Evolutionary conservation across 2,888 invertebrate genomes (phyloP), one percentile per base, ranked within the genome.

Genomic region (Tenthredo amoena): DNA sequence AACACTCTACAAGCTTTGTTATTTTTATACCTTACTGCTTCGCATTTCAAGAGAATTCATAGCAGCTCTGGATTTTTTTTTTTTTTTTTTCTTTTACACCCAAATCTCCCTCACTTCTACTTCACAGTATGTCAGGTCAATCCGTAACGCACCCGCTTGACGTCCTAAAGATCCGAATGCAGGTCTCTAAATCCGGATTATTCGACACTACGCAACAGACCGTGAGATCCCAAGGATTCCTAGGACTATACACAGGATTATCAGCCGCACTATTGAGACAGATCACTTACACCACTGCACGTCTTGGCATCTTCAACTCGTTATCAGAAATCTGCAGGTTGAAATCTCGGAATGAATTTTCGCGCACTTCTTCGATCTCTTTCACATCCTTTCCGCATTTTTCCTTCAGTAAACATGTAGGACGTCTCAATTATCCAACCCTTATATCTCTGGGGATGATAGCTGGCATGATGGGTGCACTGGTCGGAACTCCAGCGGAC

Each of bases 141-240:
- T 89, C 92, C 34, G 93, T 95, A 90, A 96, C 96, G n/a, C 96
- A 96, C 90, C 96, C 96, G 0, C 91, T 96, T 88, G 96, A 96
- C 92, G 92, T 96, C 85, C 94, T 96, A 1, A 96, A 96, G 92
- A 95, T 95, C 91, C 94, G 96, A 77, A 96, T 96, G 96, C 96
- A 96, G 92, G 92, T 96, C 72, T 95, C 95, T 87, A 86, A 65
- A 12, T 71, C 6, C 1, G 83, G 87, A 12, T 83, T 90, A 12
- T 10, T 6, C 37, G n/a, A 82, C 6, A 84, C 95, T 0, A 89
- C 95, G 21, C 89, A 91, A 47, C 89, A 93, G 5, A 95, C 96
- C 84, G 87, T 95, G 43, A 91, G 91, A 87, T 94, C 93, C 86
- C 95, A 96, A 89, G 96, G 96, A 2, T 31, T 95, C 18, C 87